Evolutionary conservation across 2,888 invertebrate genomes (phyloP), one percentile per base, ranked within the genome.

Genomic region (Synanthedon vespiformis): DNA sequence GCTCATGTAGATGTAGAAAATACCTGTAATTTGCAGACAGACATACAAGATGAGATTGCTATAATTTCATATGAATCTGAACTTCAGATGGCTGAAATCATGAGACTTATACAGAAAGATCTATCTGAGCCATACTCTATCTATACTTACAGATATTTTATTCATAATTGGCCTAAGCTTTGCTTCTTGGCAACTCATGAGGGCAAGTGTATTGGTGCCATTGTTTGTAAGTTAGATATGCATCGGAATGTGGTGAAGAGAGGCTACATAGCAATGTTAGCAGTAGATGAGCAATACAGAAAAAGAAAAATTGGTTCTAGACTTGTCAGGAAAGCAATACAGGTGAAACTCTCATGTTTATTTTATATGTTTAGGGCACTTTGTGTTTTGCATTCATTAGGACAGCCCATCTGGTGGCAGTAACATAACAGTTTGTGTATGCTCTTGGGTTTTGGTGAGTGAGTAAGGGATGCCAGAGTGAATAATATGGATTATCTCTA

Each of bases 71-170:
- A 98, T 79, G 93, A 96, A 87, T 97, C 96, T 68, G 99, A 99
- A 89, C 85, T 94, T 63, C 98, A 99, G 89, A 98, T 99, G 97
- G 96, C 97, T 68, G 95, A 97, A 85, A 99, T 99, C 65, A 99
- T 99, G 97, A 93, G 94, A 88, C 92, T 99, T 72, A 99, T 99
- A 79, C 98, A 98, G 77, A 98, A 97, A 82, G 99, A 99, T 90
- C 91, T 99, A 65, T 98, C 98, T 56, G 99, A 99, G 90, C 99
- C 99, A 44, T 99, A 99, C 89, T 99, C 99, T 61, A 99, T 99
- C 89, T 99, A 99, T 86, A 99, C 99, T 40, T 99, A 99, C 89
- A 93, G 99, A 88, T 99, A 99, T 90, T 99, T 99, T 89, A 98
- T 99, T 80, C 98, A 99, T 83, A 99, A 99, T 84, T 99, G 99